Percentiles rank a stretch among this genome's conserved stretches.
These are phyloP conservation scores for Hippocampus zosterae DNA, from an alignment of 2,113 vertebrate species.

Conservation along the genomic window DNA sequence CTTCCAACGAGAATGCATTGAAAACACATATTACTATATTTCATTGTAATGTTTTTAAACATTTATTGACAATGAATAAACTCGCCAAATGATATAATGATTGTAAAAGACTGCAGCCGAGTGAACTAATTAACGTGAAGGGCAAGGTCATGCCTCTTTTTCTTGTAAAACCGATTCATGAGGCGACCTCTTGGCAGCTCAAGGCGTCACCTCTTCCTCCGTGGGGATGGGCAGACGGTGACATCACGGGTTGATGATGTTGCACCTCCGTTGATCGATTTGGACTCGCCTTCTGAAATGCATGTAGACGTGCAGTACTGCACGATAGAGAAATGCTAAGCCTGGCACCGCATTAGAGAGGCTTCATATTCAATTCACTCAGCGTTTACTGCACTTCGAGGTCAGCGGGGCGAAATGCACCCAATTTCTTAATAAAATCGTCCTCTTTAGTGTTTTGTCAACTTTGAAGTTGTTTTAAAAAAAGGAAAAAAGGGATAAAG, in stretches of 20 bases:
- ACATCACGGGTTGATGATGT: slow-evolving; percentile 52
- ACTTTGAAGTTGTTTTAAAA: slow-evolving; percentile 36
- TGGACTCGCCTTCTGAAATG: slow-evolving; percentile 49
- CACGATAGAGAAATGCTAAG: slow-evolving; percentile 51
- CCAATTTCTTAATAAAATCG: slow-evolving; percentile 21
- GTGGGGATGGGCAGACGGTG: slow-evolving; percentile 19
- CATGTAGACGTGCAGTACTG: slow-evolving; percentile 28
- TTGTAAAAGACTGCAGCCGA: background rate
- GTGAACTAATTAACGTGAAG: slow-evolving; percentile 25
- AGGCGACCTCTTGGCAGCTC: slow-evolving; percentile 41
- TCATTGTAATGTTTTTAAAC: too few relatives aligned
- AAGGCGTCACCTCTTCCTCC: slow-evolving; percentile 15
- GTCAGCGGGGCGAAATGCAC: slow-evolving; percentile 44
- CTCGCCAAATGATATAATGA: background rate
- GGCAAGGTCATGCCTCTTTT: slow-evolving; percentile 35
- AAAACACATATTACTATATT: too few relatives aligned
- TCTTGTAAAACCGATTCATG: slow-evolving; percentile 52
- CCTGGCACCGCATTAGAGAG: slow-evolving; percentile 53
- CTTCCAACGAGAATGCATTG: background rate
- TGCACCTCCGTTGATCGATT: slow-evolving; percentile 60
- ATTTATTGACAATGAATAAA: background rate
- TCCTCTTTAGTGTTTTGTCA: slow-evolving; percentile 51
- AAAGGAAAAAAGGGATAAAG: slow-evolving; percentile 24
- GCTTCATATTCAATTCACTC: slow-evolving; percentile 62
- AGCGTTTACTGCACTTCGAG: slow-evolving; percentile 56